phyloP scores from a whole-genome alignment of 2,888 invertebrate genomes.

The Choreutis nemorana region DNA sequence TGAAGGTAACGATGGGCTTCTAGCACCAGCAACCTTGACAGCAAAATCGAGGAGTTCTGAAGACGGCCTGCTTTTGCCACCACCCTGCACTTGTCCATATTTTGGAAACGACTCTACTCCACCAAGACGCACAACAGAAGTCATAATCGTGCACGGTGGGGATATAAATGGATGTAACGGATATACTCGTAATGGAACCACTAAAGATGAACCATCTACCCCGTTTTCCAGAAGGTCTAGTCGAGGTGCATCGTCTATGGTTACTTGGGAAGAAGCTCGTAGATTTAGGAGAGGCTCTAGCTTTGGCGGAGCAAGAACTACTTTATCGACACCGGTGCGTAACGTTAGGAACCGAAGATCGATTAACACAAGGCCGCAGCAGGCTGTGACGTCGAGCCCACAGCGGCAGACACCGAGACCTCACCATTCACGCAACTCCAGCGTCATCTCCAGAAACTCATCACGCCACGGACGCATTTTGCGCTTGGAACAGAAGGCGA shows the following conservation, averaged over 20 bases:
- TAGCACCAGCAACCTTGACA: slow-evolving; percentile 41
- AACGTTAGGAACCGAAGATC: slow-evolving; percentile 43
- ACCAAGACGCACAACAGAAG: slow-evolving; percentile 52
- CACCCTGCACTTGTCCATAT: slow-evolving; percentile 83
- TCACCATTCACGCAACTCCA: slow-evolving; percentile 81
- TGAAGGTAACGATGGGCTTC: slow-evolving; percentile 43
- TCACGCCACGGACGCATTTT: slow-evolving; percentile 85
- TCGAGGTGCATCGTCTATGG: slow-evolving; percentile 77
- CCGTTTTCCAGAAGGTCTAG: slow-evolving; percentile 60
- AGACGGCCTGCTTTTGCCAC: slow-evolving; percentile 69
- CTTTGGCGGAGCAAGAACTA: slow-evolving; percentile 72
- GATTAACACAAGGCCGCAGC: slow-evolving; percentile 33
- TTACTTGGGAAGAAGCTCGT: slow-evolving; percentile 77
- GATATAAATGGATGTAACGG: slow-evolving; percentile 52
- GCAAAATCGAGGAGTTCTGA: slow-evolving; percentile 54
- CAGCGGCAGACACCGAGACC: slow-evolving; percentile 67
- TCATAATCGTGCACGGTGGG: slow-evolving; percentile 64
- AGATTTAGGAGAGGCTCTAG: slow-evolving; percentile 74
- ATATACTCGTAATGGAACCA: slow-evolving; percentile 35
- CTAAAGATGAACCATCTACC: slow-evolving; percentile 48
- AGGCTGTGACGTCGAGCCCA: slow-evolving; percentile 33
- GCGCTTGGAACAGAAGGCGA: slow-evolving; percentile 93
- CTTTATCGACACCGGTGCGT: slow-evolving; percentile 61
- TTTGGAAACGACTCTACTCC: slow-evolving; percentile 74
- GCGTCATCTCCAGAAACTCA: slow-evolving; percentile 82